A percentile compares a stretch with the other conserved stretches of the same genome.
Conservation (phyloP, 2,888 invertebrate genomes). For the Caenorhabditis uteleia region DNA sequence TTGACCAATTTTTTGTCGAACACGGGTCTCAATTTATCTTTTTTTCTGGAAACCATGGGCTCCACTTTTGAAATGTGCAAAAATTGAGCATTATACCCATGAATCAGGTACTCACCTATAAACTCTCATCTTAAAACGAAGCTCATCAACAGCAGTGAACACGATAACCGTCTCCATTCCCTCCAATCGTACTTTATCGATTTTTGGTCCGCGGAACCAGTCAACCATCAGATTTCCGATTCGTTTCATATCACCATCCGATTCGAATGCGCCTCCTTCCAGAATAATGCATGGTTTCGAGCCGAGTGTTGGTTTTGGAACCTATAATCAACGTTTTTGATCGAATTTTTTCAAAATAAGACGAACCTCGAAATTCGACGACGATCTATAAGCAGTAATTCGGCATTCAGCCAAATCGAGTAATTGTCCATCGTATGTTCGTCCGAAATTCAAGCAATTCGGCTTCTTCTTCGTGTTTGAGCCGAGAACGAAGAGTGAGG, state of each 20-base stretch:
- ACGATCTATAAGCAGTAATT: slow-evolving; percentile 81
- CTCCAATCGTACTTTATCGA: slow-evolving; percentile 83
- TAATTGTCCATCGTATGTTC: slow-evolving; percentile 86
- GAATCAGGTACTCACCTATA: slow-evolving; percentile 74
- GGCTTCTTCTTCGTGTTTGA: slow-evolving; percentile 85
- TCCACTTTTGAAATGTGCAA: slow-evolving; percentile 38
- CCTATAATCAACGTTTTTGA: slow-evolving; percentile 44
- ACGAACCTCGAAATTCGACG: slow-evolving; percentile 58
- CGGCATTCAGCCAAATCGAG: slow-evolving; percentile 96
- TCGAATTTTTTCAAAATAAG: not conserved
- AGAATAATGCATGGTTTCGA: slow-evolving; percentile 90
- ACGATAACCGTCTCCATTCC: slow-evolving; percentile 91
- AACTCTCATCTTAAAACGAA: slow-evolving; percentile 79
- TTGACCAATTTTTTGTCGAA: too few relatives aligned
- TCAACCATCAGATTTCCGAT: slow-evolving; percentile 87
- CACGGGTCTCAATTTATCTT: too few relatives aligned
- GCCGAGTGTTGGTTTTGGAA: slow-evolving; percentile 81
- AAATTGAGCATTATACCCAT: too few relatives aligned
- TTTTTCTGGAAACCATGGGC: too few relatives aligned
- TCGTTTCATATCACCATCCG: slow-evolving; percentile 79
- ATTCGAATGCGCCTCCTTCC: slow-evolving; percentile 89
- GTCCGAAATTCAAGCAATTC: slow-evolving; percentile 71
- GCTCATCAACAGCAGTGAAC: slow-evolving; percentile 83
- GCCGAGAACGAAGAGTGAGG: slow-evolving; percentile 87
- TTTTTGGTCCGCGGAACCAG: slow-evolving; percentile 86